Conservation (phyloP, 2,797 vertebrate species). For the Enteromius argenteus region DNA sequence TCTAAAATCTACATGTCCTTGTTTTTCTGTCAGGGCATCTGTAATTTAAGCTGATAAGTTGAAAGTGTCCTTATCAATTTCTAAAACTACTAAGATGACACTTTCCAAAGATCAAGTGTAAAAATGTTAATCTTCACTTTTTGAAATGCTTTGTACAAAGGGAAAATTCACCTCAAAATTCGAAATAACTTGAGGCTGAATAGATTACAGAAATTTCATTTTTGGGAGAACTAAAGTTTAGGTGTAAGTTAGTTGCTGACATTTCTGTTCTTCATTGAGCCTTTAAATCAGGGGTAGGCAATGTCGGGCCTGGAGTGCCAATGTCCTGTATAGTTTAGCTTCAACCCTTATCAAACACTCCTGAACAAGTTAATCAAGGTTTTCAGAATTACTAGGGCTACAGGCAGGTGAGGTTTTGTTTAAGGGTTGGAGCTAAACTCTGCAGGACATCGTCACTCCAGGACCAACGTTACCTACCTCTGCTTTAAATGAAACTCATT, state of each 20-base stretch:
- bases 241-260: neutral
- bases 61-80: neutral
- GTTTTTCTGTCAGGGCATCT: neutral
- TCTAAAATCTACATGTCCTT: neutral
- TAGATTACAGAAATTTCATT: neutral
- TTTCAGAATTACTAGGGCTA: no score
- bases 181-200: neutral
- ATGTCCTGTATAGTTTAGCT: no score
- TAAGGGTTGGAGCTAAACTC: no score
- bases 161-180: neutral
- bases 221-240: neutral
- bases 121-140: neutral
- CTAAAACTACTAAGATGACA: neutral
- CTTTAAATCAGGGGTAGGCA: neutral
- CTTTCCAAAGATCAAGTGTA: neutral
- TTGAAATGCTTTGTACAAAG: neutral
- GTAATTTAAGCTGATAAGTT: neutral
- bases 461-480: no score
- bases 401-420: no score
- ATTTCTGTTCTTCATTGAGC: constrained; percentile 1
- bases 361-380: no score
- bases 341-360: no score
- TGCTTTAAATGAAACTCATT: constrained; percentile 6
- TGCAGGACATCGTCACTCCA: no score
- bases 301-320: no score